These are phyloP conservation scores for Papilio xuthus DNA, from an alignment of 1,140 invertebrate genomes.

Conservation along the genomic window DNA sequence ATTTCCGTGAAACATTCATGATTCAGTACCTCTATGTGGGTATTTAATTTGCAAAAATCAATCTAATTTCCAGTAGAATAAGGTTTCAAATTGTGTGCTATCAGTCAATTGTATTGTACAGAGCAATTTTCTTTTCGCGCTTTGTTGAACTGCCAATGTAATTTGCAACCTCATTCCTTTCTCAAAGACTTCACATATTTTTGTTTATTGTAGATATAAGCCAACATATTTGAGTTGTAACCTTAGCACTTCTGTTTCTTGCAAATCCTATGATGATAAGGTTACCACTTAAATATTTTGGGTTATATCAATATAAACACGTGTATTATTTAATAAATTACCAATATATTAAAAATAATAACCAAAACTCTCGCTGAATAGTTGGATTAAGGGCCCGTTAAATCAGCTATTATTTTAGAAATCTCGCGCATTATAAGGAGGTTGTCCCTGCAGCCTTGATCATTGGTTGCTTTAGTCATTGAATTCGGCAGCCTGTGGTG, in stretches of 20 bases:
- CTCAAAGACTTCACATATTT: not conserved
- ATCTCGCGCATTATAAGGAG: too few species aligned
- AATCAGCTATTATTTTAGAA: too few species aligned
- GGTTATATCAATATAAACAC: not conserved
- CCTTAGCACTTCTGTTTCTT: not conserved
- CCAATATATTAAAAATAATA: not conserved
- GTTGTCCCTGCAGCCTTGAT: too few species aligned
- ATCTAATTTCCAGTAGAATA: not conserved
- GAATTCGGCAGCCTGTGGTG: too few species aligned
- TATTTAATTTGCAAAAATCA: not conserved
- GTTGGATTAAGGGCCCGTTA: too few species aligned
- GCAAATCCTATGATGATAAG: not conserved
- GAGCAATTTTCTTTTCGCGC: conserved; percentile 30
- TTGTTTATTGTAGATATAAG: conserved; percentile 3
- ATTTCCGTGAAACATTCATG: conserved; percentile 11
- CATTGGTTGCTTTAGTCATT: too few species aligned
- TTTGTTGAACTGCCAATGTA: conserved; percentile 26
- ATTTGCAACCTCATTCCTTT: conserved; percentile 29
- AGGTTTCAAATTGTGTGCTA: not conserved
- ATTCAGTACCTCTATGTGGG: not conserved
- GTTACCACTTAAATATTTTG: not conserved
- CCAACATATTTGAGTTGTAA: not conserved
- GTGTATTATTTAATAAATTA: too few species aligned
- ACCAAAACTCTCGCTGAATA: too few species aligned
- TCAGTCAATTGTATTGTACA: not conserved